Conservation (phyloP, 2,888 invertebrate species). For the Conomelus anceps region DNA sequence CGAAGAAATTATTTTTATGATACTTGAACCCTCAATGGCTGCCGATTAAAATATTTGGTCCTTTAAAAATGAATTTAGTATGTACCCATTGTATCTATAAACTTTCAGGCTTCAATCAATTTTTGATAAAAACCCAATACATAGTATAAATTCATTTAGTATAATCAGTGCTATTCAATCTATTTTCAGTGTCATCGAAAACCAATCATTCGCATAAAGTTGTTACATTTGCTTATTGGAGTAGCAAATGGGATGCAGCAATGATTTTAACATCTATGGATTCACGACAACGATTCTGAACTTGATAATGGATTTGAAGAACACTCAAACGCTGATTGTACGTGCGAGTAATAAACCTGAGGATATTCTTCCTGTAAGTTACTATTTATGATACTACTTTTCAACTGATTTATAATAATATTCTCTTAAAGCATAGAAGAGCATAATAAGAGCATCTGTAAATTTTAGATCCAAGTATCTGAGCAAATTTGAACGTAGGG, state of each 20-base stretch:
- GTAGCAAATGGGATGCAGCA: background rate
- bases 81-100: too few relatives aligned
- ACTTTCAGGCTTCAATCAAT: too few relatives aligned
- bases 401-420: too few relatives aligned
- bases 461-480: too few relatives aligned
- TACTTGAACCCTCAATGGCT: too few relatives aligned
- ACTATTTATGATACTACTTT: background rate
- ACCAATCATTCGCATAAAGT: background rate
- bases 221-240: background rate
- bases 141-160: background rate
- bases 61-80: too few relatives aligned
- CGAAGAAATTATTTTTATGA: too few relatives aligned
- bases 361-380: background rate
- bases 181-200: background rate
- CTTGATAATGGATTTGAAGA: background rate
- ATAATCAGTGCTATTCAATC: background rate
- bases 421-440: too few relatives aligned
- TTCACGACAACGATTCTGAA: background rate
- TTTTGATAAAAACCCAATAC: too few relatives aligned
- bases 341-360: background rate
- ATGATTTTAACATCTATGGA: background rate
- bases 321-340: background rate
- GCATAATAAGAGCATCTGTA: too few relatives aligned
- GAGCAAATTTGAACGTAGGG: too few relatives aligned
- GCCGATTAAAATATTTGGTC: too few relatives aligned